Conservation (phyloP, 1,140 invertebrate genomes). For the Micrasema minimum region DNA sequence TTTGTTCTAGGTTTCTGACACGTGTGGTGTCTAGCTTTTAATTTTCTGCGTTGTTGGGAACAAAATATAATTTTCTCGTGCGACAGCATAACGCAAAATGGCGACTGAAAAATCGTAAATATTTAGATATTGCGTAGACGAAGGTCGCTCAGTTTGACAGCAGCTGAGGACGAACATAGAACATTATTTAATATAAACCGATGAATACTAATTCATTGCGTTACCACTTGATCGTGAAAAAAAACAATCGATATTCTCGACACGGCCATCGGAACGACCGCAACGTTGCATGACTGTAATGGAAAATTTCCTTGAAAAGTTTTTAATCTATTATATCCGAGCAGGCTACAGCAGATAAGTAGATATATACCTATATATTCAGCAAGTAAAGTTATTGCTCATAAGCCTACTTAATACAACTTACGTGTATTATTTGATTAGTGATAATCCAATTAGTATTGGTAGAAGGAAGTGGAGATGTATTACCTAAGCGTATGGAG, state of each 20-base stretch:
- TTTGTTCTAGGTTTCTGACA: too few relatives aligned
- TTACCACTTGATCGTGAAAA: conserved; percentile 2
- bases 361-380: neutral
- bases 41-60: too few relatives aligned
- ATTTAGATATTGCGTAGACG: neutral
- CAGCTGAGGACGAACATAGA: neutral
- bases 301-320: conserved; percentile 22
- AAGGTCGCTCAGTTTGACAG: conserved; percentile 5
- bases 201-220: neutral
- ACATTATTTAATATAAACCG: neutral
- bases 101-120: neutral
- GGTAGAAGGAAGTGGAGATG: too few relatives aligned
- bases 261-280: neutral
- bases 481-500: too few relatives aligned
- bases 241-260: conserved; percentile 17
- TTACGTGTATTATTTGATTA: too few relatives aligned
- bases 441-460: too few relatives aligned
- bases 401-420: too few relatives aligned
- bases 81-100: neutral
- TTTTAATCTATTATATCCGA: neutral
- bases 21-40: too few relatives aligned
- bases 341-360: too few relatives aligned
- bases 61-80: neutral
- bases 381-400: neutral
- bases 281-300: conserved; percentile 10